Evolutionary conservation across 2,113 vertebrate species (phyloP), one percentile per base, ranked within the genome.

Genomic region (Xiphophorus couchianus): DNA sequence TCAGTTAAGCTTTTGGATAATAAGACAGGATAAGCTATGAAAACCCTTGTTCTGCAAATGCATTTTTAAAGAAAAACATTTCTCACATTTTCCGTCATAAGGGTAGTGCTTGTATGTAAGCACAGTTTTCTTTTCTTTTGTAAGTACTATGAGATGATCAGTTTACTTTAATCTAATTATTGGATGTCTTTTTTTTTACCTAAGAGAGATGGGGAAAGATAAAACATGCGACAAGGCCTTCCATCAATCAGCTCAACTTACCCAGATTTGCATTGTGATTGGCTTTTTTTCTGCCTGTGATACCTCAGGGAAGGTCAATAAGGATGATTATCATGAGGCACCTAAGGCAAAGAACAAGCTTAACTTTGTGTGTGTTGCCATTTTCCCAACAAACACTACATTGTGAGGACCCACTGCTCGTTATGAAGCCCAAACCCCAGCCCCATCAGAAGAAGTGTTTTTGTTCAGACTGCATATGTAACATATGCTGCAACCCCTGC

Each of bases 241-340:
- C 25, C 39, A 77, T 80, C 63, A 10, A 19, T 72, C 35, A 27
- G 51, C 72, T 80, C 58, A 75, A 63, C 61, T 85, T 86, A 89
- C 70, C 14, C 71, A 80, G 62, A 81, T 85, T 74, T 86, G 63
- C 78, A 81, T 83, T 74, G 78, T 87, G 81, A 89, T 81, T 86
- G 73, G 85, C 85, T 64, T 58, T 31, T 62, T 15, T 54, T 73
- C 74, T 78, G 73, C 75, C 72, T 84, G 75, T 17, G 4, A 76
- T 73, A 75, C 61, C 70, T 54, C 58, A 70, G 74, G 63, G 71
- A 27, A 73, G 87, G 87, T 88, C 74, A 37, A 87, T 87, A 62
- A 82, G 78, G 69, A 28, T 89, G 84, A 92, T 90, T 89, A 88
- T 76, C 58, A 69, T 9, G 28, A 78, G 83, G 7, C 17, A 54